Base-by-base conservation (phyloP, 2,113 vertebrate species). In the Ivindomyrus marchei region DNA sequence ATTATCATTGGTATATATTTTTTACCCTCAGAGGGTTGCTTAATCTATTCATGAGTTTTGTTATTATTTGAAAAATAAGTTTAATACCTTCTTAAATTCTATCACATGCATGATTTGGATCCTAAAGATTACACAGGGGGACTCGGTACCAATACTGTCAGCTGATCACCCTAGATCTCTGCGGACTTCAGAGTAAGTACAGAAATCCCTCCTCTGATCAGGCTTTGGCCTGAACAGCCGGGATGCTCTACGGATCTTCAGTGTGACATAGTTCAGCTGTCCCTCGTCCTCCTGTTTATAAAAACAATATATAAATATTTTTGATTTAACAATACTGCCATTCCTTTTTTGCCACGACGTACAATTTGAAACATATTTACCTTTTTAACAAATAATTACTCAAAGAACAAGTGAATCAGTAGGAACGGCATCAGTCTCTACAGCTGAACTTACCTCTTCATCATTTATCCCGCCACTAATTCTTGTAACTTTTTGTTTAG, bases 151-250 rank as follows among this genome's bases (percentile, higher is more conserved):
- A 85, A 10, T 85, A 39, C 13, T 74, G 80, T 85, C 47, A 85
- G 9, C n/a, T 49, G 6, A 10, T 85, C 24, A 49, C 13, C n/a
- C 10, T 49, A 15, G 1, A 36, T 21, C 46, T n/a, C 83, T 85
- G 46, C 4, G 83, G 42, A 85, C 83, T 42, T 85, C 83, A 87
- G 85, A 87, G 85, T 87, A 87, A 15, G 85, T 87, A 39, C 49
- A 87, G 46, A 36, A 87, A 52, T 53, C 85, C 17, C 0, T 86
- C 19, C 47, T 86, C n/a, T 49, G 84, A 24, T 15, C 42, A 27
- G 84, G 45, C 10, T 47, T 50, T 52, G 45, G 47, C 24, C 21
- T 52, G 11, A 47, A 49, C 4, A n/a, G 47, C 84, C 1, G n/a
- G n/a, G 84, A 21, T 86, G 45, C 24, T 86, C 47, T 49, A 49